Conservation (phyloP, 2,888 invertebrate species). For the Nasonia oneida region DNA sequence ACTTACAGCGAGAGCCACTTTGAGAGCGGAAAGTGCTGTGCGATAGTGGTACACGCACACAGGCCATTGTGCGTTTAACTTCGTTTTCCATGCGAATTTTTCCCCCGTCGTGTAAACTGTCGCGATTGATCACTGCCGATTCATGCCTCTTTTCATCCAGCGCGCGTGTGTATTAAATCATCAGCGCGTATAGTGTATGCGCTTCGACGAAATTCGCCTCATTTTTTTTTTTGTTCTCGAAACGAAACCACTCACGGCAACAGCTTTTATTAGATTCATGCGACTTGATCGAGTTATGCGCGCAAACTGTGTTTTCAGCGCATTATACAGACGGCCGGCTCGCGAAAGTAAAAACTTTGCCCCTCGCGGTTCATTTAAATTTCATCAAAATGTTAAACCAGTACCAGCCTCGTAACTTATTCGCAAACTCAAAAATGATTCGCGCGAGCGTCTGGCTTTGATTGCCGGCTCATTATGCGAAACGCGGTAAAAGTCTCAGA, state of each 20-base stretch:
- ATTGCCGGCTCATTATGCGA: background rate
- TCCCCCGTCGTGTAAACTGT: background rate
- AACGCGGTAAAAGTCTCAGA: background rate
- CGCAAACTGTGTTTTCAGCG: slow-evolving; percentile 6
- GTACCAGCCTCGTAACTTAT: background rate
- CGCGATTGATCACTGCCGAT: background rate
- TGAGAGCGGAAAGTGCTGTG: background rate
- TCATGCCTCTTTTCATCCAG: background rate
- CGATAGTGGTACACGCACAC: no score
- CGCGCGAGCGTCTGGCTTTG: no score
- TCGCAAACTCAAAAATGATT: background rate
- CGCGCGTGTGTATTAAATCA: no score
- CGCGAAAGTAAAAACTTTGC: background rate
- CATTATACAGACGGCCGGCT: background rate
- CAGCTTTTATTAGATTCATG: slow-evolving; percentile 1
- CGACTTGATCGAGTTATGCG: background rate
- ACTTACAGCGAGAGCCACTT: slow-evolving; percentile 18
- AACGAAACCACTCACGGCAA: background rate
- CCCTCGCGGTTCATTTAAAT: background rate
- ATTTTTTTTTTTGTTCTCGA: background rate
- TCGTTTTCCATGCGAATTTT: background rate
- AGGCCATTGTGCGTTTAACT: background rate
- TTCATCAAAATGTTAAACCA: background rate
- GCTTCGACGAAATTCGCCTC: background rate
- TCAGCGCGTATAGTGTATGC: background rate